A percentile compares a stretch with the other conserved stretches of the same genome.
Evolutionary conservation across 2,888 invertebrate species (phyloP).

Genomic region (Lacanobia wlatinum): DNA sequence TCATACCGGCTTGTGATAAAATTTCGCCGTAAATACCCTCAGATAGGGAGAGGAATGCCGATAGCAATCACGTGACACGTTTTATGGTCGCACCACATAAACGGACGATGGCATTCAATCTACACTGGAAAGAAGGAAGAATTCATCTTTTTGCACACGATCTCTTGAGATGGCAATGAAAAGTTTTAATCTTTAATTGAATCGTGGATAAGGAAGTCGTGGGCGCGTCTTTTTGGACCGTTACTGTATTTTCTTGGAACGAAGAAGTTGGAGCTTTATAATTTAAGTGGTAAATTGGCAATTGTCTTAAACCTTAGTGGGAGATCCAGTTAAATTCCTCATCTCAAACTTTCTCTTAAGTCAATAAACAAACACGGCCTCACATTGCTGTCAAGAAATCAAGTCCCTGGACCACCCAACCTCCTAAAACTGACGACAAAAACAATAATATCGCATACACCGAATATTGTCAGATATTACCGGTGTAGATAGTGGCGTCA

Average conservation of each 20-base stretch:
- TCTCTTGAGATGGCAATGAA: constrained; percentile 57
- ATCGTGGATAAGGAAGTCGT: constrained; percentile 45
- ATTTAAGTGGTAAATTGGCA: constrained; percentile 7
- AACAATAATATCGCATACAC: constrained; percentile 69
- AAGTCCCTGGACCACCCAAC: constrained; percentile 64
- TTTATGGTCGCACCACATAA: constrained; percentile 71
- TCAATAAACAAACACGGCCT: constrained; percentile 1
- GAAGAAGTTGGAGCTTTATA: neutral
- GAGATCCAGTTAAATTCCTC: constrained; percentile 8
- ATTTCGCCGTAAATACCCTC: constrained; percentile 77
- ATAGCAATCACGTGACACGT: constrained; percentile 76
- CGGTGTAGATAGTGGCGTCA: constrained; percentile 70
- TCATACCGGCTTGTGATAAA: constrained; percentile 76
- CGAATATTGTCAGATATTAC: constrained; percentile 71
- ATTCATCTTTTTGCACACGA: constrained; percentile 60
- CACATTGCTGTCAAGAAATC: constrained; percentile 15
- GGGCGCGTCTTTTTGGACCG: constrained; percentile 30
- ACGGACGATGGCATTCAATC: constrained; percentile 68
- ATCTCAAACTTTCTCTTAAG: constrained; percentile 13
- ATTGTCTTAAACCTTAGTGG: constrained; percentile 1
- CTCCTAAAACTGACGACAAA: constrained; percentile 56
- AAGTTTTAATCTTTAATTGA: constrained; percentile 58
- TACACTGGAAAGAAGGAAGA: constrained; percentile 56
- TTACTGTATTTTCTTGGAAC: constrained; percentile 31
- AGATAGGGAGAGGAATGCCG: constrained; percentile 76